A percentile compares a stretch with the other conserved stretches of the same genome.
These are phyloP conservation scores for Maconellicoccus hirsutus DNA, from an alignment of 1,140 invertebrate genomes.

Conservation along the genomic window DNA sequence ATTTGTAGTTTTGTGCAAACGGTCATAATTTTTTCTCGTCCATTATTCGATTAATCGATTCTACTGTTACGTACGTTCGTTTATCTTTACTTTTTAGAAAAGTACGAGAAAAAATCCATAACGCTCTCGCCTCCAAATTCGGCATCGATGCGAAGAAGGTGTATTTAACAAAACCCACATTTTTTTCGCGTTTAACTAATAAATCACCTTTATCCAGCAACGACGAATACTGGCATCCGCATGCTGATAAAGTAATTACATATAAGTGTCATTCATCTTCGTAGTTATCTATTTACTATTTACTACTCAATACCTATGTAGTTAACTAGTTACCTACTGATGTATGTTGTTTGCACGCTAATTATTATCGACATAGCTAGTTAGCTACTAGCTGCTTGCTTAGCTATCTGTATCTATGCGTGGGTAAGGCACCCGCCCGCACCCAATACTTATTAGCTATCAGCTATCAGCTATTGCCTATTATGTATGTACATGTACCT, in stretches of 20 bases:
- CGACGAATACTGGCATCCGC: constrained; percentile 80
- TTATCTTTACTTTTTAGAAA: constrained; percentile 36
- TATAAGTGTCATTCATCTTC: too few species aligned
- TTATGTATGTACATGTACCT: too few species aligned
- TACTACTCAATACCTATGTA: not conserved
- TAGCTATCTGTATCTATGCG: too few species aligned
- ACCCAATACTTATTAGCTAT: too few species aligned
- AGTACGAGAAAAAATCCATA: constrained; percentile 65
- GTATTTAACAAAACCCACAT: constrained; percentile 70
- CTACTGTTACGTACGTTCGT: not conserved
- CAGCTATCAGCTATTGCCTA: too few species aligned
- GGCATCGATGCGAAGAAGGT: constrained; percentile 49
- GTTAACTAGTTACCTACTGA: not conserved
- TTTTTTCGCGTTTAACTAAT: constrained; percentile 66
- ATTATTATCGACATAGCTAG: too few species aligned
- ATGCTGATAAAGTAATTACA: constrained; percentile 64
- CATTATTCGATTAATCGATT: not conserved
- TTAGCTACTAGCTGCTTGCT: too few species aligned
- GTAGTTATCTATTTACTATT: not conserved
- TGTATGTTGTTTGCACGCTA: too few species aligned
- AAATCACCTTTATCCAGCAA: constrained; percentile 54
- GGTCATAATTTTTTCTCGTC: too few species aligned
- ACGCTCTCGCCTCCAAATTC: constrained; percentile 63
- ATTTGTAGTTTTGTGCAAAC: too few species aligned
- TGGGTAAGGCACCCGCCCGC: too few species aligned